phyloP scores from a whole-genome alignment of 2,797 vertebrate genomes.

The Etheostoma nigrum region DNA sequence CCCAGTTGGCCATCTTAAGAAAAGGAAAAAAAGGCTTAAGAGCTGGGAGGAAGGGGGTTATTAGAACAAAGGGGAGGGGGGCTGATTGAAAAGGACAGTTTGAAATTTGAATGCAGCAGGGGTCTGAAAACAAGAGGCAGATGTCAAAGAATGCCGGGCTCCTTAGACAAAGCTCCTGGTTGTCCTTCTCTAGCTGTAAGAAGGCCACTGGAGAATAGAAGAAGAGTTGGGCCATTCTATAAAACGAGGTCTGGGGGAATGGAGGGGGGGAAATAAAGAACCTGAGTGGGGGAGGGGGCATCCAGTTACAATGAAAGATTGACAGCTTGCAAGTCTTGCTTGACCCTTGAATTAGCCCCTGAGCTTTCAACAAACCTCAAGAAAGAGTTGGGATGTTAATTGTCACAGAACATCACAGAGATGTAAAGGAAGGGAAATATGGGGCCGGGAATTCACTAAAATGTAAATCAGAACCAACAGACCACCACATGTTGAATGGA shows the following conservation, averaged over 20 bases:
- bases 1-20: constrained; percentile 63
- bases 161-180: constrained; percentile 82
- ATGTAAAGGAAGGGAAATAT: constrained; percentile 73
- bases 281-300: constrained; percentile 58
- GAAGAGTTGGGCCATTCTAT: constrained; percentile 79
- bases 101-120: constrained; percentile 83
- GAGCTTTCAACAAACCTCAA: constrained; percentile 81
- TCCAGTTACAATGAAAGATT: constrained; percentile 84
- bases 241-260: constrained; percentile 79
- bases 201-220: constrained; percentile 83
- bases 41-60: constrained; percentile 71
- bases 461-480: constrained; percentile 76
- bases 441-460: constrained; percentile 69
- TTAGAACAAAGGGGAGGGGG: constrained; percentile 69
- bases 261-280: constrained; percentile 64
- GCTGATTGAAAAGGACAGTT: constrained; percentile 83
- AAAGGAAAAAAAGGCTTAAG: constrained; percentile 54
- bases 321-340: constrained; percentile 89
- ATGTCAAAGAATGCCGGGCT: constrained; percentile 85
- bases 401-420: constrained; percentile 81
- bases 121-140: constrained; percentile 86
- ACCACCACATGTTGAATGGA: constrained; percentile 76
- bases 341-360: constrained; percentile 89
- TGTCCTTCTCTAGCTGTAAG: constrained; percentile 81
- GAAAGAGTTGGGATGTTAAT: constrained; percentile 85